These are phyloP conservation scores for Orthonychiurus folsomi DNA, from an alignment of 2,888 invertebrate genomes.

Conservation along the genomic window DNA sequence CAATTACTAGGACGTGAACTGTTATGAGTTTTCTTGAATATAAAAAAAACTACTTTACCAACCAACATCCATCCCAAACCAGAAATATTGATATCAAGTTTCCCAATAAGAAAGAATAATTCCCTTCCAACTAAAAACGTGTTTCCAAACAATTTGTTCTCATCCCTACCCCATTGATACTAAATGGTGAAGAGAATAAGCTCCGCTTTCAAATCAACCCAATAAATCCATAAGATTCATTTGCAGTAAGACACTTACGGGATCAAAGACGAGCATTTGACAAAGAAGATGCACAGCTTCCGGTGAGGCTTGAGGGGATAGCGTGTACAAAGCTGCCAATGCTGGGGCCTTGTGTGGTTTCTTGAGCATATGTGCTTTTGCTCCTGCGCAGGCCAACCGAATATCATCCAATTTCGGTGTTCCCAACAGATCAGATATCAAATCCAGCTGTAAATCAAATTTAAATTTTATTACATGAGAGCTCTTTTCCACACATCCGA, in stretches of 20 bases:
- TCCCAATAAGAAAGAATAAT: too few species aligned
- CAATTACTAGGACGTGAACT: too few species aligned
- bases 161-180: too few species aligned
- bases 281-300: conserved; percentile 95
- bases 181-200: too few species aligned
- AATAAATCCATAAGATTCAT: too few species aligned
- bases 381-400: conserved; percentile 93
- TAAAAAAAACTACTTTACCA: too few species aligned
- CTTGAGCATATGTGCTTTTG: conserved; percentile 79
- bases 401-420: conserved; percentile 93
- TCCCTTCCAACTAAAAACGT: too few species aligned
- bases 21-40: too few species aligned
- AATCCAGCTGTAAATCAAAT: conserved; percentile 63
- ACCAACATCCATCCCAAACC: too few species aligned
- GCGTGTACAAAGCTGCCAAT: conserved; percentile 79
- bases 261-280: conserved; percentile 97
- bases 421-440: conserved; percentile 93
- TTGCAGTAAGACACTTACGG: conserved; percentile 55
- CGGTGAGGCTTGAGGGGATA: conserved; percentile 87
- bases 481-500: neutral
- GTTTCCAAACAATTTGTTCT: too few species aligned
- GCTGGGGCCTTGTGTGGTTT: conserved; percentile 80
- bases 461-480: neutral
- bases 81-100: too few species aligned
- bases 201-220: too few species aligned